Evolutionary conservation across 2,888 invertebrate genomes (phyloP).

Genomic region (Apantesis nais): DNA sequence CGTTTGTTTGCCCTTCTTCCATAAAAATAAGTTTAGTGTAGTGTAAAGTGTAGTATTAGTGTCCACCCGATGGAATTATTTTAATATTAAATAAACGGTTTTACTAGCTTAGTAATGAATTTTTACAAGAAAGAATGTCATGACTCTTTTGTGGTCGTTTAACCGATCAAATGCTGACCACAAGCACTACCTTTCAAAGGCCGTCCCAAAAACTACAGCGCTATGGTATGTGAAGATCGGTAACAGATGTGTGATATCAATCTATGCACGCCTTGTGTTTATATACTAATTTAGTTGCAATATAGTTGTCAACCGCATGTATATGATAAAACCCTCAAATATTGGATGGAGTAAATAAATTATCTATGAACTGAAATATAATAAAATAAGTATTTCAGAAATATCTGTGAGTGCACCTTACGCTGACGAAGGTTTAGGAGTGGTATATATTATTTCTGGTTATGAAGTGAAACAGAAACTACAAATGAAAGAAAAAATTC

Average conservation of each 20-base stretch:
- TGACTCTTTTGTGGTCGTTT: no score
- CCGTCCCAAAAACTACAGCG: no score
- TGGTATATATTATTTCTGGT: conserved; percentile 68
- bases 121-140: no score
- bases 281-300: neutral
- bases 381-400: conserved; percentile 55
- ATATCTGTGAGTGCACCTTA: conserved; percentile 71
- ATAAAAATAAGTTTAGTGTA: no score
- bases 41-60: no score
- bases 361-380: neutral
- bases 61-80: neutral
- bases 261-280: neutral
- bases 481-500: conserved; percentile 21
- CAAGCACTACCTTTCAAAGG: no score
- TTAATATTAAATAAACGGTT: neutral
- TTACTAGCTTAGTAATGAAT: neutral
- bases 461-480: conserved; percentile 47
- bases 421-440: conserved; percentile 58
- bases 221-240: no score
- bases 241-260: neutral
- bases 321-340: neutral
- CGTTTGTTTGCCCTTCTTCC: no score
- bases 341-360: no score
- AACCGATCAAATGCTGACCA: no score
- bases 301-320: neutral